Evolutionary conservation across 2,888 invertebrate genomes (phyloP).

Genomic region (Andrena marginata): DNA sequence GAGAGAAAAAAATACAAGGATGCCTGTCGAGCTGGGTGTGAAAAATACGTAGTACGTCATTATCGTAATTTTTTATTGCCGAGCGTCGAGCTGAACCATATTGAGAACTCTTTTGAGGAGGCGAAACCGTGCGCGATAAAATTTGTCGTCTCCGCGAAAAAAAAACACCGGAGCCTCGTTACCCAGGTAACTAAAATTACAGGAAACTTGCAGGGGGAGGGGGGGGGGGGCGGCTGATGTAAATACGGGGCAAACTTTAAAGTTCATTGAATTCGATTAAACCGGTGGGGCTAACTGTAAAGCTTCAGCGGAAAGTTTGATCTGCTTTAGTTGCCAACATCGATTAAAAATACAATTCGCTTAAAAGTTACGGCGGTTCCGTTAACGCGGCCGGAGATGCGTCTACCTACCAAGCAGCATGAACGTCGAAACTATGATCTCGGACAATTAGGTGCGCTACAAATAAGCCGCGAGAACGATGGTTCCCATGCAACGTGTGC

Average conservation of each 20-base stretch:
- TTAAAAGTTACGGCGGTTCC: constrained; percentile 32
- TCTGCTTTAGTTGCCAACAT: constrained; percentile 18
- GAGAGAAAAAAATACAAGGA: neutral
- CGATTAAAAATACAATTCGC: constrained; percentile 49
- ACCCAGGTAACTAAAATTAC: neutral
- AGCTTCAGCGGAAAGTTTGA: constrained; percentile 33
- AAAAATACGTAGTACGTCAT: neutral
- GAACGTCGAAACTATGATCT: constrained; percentile 12
- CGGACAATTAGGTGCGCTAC: constrained; percentile 14
- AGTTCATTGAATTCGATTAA: constrained; percentile 30
- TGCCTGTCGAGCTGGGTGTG: neutral
- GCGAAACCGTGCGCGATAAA: too few species aligned
- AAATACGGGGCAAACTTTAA: constrained; percentile 29
- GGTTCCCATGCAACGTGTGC: constrained; percentile 18
- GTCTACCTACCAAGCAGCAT: neutral
- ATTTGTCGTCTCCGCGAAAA: too few species aligned
- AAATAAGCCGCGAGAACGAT: constrained; percentile 9
- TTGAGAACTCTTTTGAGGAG: neutral
- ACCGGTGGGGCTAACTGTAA: constrained; percentile 18
- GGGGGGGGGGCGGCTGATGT: neutral
- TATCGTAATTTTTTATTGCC: neutral
- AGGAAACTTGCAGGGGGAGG: neutral
- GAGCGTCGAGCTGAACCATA: neutral
- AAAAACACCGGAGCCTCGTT: neutral
- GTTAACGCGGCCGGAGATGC: constrained; percentile 8